These are phyloP conservation scores for Netelia inedita DNA, from an alignment of 2,888 invertebrate genomes.

Conservation along the genomic window DNA sequence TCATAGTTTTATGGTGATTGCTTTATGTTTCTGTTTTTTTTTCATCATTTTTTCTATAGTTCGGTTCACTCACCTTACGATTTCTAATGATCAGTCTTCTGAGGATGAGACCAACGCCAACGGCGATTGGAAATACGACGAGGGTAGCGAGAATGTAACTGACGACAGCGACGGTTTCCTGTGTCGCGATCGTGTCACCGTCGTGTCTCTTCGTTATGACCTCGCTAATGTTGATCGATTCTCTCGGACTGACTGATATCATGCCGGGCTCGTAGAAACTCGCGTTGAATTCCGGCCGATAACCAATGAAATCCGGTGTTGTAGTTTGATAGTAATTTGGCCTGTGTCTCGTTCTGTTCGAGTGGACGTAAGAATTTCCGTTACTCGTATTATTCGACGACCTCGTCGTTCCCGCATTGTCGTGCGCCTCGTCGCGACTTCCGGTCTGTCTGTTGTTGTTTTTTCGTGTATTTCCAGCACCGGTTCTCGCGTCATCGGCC, in stretches of 20 bases:
- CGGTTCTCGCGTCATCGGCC: conserved; percentile 77
- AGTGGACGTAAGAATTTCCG: conserved; percentile 17
- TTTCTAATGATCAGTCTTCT: conserved; percentile 85
- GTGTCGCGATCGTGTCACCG: conserved; percentile 81
- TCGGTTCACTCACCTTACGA: conserved; percentile 81
- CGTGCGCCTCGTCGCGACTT: conserved; percentile 64
- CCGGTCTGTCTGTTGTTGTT: conserved; percentile 73
- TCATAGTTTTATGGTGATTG: neutral
- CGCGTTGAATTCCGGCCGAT: conserved; percentile 77
- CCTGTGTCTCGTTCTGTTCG: conserved; percentile 75
- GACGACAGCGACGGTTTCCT: conserved; percentile 84
- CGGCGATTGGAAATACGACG: conserved; percentile 84
- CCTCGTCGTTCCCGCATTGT: conserved; percentile 55
- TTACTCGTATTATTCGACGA: conserved; percentile 52
- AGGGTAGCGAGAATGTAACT: conserved; percentile 85
- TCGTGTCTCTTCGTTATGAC: conserved; percentile 83
- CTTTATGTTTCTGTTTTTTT: neutral
- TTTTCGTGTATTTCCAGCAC: conserved; percentile 72
- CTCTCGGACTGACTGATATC: conserved; percentile 77
- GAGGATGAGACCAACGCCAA: conserved; percentile 84
- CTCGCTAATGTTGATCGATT: conserved; percentile 82
- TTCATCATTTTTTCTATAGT: neutral
- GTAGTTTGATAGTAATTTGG: conserved; percentile 76
- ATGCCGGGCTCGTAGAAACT: conserved; percentile 77
- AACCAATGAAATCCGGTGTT: conserved; percentile 76